A percentile compares a stretch with the other conserved stretches of the same genome.
phyloP scores from a whole-genome alignment of 2,797 vertebrate genomes.

The Falco naumanni region DNA sequence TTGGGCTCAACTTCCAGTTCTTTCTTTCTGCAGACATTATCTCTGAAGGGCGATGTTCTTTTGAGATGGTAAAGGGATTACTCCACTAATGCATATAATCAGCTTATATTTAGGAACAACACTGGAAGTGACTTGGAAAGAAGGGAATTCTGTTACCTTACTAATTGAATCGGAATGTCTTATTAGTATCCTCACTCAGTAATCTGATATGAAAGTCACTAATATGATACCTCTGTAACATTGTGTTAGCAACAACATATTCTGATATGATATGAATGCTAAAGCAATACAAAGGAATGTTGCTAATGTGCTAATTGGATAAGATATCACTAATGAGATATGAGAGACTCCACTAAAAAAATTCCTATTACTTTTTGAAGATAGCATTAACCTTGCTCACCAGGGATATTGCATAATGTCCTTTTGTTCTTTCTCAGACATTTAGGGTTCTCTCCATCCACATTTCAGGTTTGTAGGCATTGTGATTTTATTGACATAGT shows the following conservation, averaged over 20 bases:
- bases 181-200: constrained; percentile 75
- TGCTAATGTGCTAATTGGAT: constrained; percentile 74
- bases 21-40: not conserved
- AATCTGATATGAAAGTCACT: constrained; percentile 81
- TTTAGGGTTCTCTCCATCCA: not conserved
- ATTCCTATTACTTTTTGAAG: constrained; percentile 53
- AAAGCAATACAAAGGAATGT: constrained; percentile 74
- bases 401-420: not conserved
- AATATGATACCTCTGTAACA: constrained; percentile 75
- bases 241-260: constrained; percentile 77
- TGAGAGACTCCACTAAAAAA: constrained; percentile 59
- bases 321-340: constrained; percentile 75
- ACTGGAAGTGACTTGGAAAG: constrained; percentile 73
- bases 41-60: not conserved
- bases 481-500: not conserved
- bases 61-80: constrained; percentile 52
- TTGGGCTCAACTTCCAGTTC: not conserved
- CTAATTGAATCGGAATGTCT: constrained; percentile 78
- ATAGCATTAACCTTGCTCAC: constrained; percentile 5
- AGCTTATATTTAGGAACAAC: constrained; percentile 65
- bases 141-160: constrained; percentile 72
- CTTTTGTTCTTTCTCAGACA: not conserved
- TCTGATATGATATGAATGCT: constrained; percentile 76
- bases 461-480: not conserved
- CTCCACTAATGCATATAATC: constrained; percentile 65